Evolutionary conservation across 92 coral and sea anemone genomes (phyloP).

Genomic region (Zoanthus gigantus): DNA sequence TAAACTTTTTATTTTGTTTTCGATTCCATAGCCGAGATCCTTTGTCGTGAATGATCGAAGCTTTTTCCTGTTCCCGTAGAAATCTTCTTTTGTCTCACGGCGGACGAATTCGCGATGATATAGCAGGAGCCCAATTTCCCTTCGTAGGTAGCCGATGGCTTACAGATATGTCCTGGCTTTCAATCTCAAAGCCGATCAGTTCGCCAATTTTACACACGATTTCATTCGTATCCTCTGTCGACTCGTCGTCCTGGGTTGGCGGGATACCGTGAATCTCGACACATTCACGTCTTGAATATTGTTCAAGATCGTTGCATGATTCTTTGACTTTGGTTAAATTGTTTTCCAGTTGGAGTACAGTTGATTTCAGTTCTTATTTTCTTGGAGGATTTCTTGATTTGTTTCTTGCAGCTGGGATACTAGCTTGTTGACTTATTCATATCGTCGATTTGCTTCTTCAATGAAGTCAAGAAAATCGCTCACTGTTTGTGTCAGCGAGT

Average conservation of each 20-base stretch:
- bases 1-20: not conserved
- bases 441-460: not conserved
- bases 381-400: not conserved
- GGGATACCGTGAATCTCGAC: slow-evolving; percentile 39
- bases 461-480: not conserved
- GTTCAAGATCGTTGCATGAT: slow-evolving; percentile 45
- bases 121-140: not conserved
- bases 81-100: not conserved
- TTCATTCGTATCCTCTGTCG: slow-evolving; percentile 41
- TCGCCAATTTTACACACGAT: slow-evolving; percentile 36
- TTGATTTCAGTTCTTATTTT: slow-evolving; percentile 2
- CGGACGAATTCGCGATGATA: slow-evolving; percentile 13
- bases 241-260: slow-evolving; percentile 14
- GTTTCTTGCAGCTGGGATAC: not conserved
- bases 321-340: not conserved
- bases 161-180: slow-evolving; percentile 36
- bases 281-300: slow-evolving; percentile 48
- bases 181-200: slow-evolving; percentile 31
- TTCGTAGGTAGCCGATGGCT: slow-evolving; percentile 41
- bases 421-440: not conserved
- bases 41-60: not conserved
- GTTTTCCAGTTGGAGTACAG: slow-evolving; percentile 21
- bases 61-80: not conserved
- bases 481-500: slow-evolving; percentile 6
- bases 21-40: not conserved